Evolutionary conservation across 2,888 invertebrate species (phyloP).

Genomic region (Macrophya annulata): DNA sequence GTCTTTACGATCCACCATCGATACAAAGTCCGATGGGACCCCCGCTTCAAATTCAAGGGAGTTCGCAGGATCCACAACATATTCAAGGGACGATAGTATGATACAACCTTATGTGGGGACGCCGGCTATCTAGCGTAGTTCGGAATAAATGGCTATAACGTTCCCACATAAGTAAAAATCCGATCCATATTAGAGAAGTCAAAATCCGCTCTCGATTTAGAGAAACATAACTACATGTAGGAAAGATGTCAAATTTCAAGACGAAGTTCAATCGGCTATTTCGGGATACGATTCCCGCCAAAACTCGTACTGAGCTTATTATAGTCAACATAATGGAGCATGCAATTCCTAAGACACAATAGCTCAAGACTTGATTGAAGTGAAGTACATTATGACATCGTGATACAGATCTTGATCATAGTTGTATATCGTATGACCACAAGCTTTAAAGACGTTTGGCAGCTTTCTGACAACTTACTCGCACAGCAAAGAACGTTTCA

Average conservation of each 20-base stretch:
- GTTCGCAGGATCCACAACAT: slow-evolving; percentile 85
- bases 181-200: background rate
- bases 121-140: slow-evolving; percentile 89
- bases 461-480: too few relatives aligned
- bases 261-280: background rate
- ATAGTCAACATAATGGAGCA: background rate
- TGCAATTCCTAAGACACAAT: background rate
- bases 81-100: slow-evolving; percentile 96
- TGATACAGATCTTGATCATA: too few relatives aligned
- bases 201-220: background rate
- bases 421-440: too few relatives aligned
- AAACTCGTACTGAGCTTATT: background rate
- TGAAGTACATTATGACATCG: too few relatives aligned
- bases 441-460: too few relatives aligned
- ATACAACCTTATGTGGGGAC: slow-evolving; percentile 97
- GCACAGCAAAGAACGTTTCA: too few relatives aligned
- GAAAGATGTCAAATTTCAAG: background rate
- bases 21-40: slow-evolving; percentile 69
- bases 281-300: background rate
- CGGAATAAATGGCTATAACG: slow-evolving; percentile 88
- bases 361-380: too few relatives aligned
- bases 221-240: background rate
- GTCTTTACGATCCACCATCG: slow-evolving; percentile 81
- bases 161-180: slow-evolving; percentile 75
- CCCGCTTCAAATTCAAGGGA: slow-evolving; percentile 68